Percentiles rank a stretch among this genome's conserved stretches.
Evolutionary conservation across 2,888 invertebrate genomes (phyloP).

Genomic region (Arrhopalites spinosus): DNA sequence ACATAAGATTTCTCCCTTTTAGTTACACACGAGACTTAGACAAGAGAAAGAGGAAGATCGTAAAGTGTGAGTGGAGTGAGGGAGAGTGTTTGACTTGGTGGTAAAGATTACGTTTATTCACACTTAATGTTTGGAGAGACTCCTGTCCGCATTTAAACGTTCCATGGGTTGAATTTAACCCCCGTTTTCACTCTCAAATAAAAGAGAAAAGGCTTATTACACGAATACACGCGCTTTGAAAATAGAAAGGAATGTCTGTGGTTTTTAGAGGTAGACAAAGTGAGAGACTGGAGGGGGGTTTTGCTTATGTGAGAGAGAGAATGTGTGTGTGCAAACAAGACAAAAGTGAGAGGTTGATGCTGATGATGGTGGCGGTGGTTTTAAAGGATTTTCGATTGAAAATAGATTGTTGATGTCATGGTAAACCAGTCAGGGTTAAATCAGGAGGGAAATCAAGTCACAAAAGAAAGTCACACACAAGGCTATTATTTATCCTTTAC

Average conservation of each 20-base stretch:
- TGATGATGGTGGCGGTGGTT: not conserved
- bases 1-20: too few relatives aligned
- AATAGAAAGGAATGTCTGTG: not conserved
- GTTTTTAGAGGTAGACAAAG: too few relatives aligned
- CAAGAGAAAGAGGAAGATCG: conserved; percentile 5
- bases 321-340: conserved; percentile 15
- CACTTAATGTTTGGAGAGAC: conserved; percentile 13
- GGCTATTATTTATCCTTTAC: not conserved
- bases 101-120: conserved; percentile 20
- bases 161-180: not conserved
- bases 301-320: too few relatives aligned
- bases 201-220: too few relatives aligned
- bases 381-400: conserved; percentile 4
- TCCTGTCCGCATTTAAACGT: conserved; percentile 9
- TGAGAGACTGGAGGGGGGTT: too few relatives aligned
- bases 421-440: conserved; percentile 3
- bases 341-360: conserved; percentile 3
- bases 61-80: conserved; percentile 9
- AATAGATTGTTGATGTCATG: not conserved
- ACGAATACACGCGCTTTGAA: too few relatives aligned
- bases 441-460: conserved; percentile 1
- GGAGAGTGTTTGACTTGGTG: conserved; percentile 17
- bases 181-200: too few relatives aligned
- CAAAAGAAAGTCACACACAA: not conserved
- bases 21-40: not conserved